Base-by-base conservation (phyloP, 2,888 invertebrate genomes). In the Tipula vernalis region DNA sequence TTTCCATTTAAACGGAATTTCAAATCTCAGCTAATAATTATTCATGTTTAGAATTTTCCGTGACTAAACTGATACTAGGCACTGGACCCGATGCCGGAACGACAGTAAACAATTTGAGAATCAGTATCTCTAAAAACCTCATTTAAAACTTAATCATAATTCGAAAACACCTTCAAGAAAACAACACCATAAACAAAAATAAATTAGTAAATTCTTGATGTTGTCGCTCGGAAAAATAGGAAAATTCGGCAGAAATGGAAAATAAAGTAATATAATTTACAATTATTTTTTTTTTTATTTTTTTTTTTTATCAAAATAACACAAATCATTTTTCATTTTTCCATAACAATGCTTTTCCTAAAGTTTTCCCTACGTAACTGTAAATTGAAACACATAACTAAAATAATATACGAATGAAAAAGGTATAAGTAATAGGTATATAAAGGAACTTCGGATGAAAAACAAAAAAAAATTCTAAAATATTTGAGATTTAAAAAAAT, bases 241-340 rank as follows among this genome's bases (percentile, higher is more conserved):
- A 57, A 71, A 71, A 71, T 28, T 71, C 10, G 8, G 71, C 4
- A 28, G 28, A 71, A 71, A 28, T 71, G 10, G 12, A 71, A 71
- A 71, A 71, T 71, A 28, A 8, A 71, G 28, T 71, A 71, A 18
- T 71, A 2, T 71, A 71, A 71, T 71, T 71, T 71, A 28, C 28
- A 71, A n/a, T 51, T 51, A 15, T 51, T 2, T 12, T 71, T 28
- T 28, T 71, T 71, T 39, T 39, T 39, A 4, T 39, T 39, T 10
- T 71, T 28, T 28, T 71, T 71, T 71, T 71, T 28, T 6, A 71
- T 71, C 71, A 71, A 71, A 18, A 18, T 28, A 71, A 71, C 71
- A 71, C 71, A 71, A 71, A 71, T 71, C 71, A 71, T 71, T 71
- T 71, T 71, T 71, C 71, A 71, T 71, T 71, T 51, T 71, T 71